These are phyloP conservation scores for Hedya salicella DNA, from an alignment of 2,888 invertebrate species.

Conservation along the genomic window DNA sequence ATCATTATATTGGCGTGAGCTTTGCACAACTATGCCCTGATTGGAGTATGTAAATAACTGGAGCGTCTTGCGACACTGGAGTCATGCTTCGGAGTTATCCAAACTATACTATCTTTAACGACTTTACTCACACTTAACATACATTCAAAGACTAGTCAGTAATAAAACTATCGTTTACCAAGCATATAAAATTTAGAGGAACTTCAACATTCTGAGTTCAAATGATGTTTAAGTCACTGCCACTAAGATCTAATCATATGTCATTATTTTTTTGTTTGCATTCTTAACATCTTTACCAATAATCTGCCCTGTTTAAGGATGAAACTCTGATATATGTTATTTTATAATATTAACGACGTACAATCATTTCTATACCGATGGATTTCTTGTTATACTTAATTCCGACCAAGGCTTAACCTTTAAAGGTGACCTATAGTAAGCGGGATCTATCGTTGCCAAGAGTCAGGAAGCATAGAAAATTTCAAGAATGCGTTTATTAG, in stretches of 20 bases:
- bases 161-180: not conserved
- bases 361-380: no score
- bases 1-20: constrained; percentile 67
- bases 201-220: not conserved
- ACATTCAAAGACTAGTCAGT: constrained; percentile 13
- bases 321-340: no score
- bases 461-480: constrained; percentile 55
- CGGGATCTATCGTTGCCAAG: constrained; percentile 15
- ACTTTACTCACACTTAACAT: constrained; percentile 47
- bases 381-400: no score
- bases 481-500: constrained; percentile 75
- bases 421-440: constrained; percentile 5
- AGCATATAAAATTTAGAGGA: not conserved
- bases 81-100: constrained; percentile 56
- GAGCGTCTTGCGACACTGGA: constrained; percentile 64
- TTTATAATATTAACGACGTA: no score
- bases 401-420: no score
- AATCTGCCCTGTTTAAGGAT: no score
- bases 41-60: constrained; percentile 70
- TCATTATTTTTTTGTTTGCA: not conserved
- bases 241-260: not conserved
- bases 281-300: no score
- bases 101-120: constrained; percentile 50
- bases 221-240: not conserved
- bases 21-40: constrained; percentile 74